These are phyloP conservation scores for Tricholauxania praeusta DNA, from an alignment of 2,888 invertebrate species.

Conservation along the genomic window DNA sequence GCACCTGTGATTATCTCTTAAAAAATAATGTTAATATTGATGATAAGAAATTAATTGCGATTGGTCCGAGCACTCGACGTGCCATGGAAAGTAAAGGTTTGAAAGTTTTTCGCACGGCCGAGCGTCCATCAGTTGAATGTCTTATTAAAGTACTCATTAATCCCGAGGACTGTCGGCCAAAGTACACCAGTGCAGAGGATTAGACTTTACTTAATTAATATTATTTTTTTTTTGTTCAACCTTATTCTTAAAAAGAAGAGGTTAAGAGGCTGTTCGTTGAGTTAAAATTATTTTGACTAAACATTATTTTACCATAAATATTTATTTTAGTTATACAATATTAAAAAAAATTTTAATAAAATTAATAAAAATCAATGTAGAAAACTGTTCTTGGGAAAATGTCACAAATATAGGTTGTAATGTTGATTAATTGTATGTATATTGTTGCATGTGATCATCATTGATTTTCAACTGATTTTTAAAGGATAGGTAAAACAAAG, in stretches of 20 bases:
- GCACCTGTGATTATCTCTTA: conserved; percentile 67
- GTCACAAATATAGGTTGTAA: no score
- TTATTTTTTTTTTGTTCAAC: conserved; percentile 13
- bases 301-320: no score
- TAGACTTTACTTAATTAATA: background rate
- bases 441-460: no score
- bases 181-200: background rate
- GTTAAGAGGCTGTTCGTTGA: no score
- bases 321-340: no score
- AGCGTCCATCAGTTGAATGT: conserved; percentile 70
- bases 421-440: no score
- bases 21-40: conserved; percentile 59
- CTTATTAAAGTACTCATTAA: conserved; percentile 68
- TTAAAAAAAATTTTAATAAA: no score
- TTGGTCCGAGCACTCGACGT: conserved; percentile 72
- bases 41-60: conserved; percentile 70
- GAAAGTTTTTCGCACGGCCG: conserved; percentile 68
- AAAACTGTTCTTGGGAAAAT: no score
- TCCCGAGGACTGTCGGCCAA: conserved; percentile 58
- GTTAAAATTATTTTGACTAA: no score
- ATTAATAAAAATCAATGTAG: no score
- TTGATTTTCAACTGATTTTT: no score
- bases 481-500: no score
- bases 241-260: background rate
- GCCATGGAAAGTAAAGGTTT: conserved; percentile 68